phyloP scores from a whole-genome alignment of 2,888 invertebrate genomes.

The Choreutis nemorana region DNA sequence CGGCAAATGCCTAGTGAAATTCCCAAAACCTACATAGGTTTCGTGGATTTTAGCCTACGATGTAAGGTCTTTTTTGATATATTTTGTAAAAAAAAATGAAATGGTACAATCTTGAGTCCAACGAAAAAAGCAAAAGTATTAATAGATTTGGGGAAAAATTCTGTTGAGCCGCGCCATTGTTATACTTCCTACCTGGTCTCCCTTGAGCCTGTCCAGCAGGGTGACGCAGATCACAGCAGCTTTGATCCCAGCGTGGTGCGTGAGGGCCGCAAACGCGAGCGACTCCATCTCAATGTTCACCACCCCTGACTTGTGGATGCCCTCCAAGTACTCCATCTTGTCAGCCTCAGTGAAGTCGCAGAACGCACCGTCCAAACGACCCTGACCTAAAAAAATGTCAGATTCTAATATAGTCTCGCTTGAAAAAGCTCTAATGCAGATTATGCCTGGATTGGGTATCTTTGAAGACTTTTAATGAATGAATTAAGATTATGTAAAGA shows the following conservation, averaged over 20 bases:
- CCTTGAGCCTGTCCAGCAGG: constrained; percentile 88
- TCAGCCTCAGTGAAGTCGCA: constrained; percentile 93
- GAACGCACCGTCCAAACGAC: constrained; percentile 94
- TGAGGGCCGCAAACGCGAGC: constrained; percentile 90
- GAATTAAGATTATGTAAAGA: too few species aligned
- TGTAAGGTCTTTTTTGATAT: too few species aligned
- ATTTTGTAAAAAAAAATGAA: too few species aligned
- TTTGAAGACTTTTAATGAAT: too few species aligned
- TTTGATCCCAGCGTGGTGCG: constrained; percentile 90
- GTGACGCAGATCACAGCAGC: constrained; percentile 96
- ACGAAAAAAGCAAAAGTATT: too few species aligned
- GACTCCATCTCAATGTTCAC: constrained; percentile 98
- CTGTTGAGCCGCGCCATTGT: too few species aligned
- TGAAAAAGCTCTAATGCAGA: neutral
- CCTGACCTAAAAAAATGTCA: constrained; percentile 81
- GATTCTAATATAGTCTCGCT: too few species aligned
- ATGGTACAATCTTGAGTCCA: too few species aligned
- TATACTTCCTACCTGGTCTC: constrained; percentile 91
- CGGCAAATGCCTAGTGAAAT: too few species aligned
- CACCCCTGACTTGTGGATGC: constrained; percentile 79
- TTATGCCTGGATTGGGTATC: neutral
- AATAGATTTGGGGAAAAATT: too few species aligned
- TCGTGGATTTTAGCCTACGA: too few species aligned
- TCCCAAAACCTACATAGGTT: too few species aligned
- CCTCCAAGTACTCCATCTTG: constrained; percentile 86